Percentiles rank a stretch among this genome's conserved stretches.
phyloP scores from a whole-genome alignment of 1,140 invertebrate species.

The Drosophila equinoxialis region DNA sequence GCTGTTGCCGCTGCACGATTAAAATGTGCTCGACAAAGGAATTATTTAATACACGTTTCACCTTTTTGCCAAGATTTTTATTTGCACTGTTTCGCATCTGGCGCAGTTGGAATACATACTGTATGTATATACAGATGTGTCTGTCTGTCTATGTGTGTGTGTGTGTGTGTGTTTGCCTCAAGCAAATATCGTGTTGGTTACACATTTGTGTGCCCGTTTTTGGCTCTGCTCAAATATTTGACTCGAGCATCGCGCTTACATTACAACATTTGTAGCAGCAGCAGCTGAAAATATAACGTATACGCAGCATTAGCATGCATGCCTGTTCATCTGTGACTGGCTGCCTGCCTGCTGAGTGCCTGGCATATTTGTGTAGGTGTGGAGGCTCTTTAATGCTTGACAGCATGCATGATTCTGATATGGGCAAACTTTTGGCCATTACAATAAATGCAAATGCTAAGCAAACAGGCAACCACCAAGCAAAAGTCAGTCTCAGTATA shows the following conservation, averaged over 20 bases:
- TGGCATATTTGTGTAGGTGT: constrained; percentile 38
- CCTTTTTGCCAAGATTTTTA: constrained; percentile 78
- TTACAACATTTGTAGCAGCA: constrained; percentile 60
- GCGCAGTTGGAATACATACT: not conserved
- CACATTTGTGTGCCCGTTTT: constrained; percentile 77
- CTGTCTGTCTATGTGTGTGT: not conserved
- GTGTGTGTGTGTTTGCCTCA: constrained; percentile 58
- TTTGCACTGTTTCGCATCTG: constrained; percentile 69
- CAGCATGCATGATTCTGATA: constrained; percentile 69
- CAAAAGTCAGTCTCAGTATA: not conserved
- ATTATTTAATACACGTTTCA: constrained; percentile 82
- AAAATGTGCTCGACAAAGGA: constrained; percentile 81
- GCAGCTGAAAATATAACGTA: constrained; percentile 76
- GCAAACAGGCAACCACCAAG: constrained; percentile 35
- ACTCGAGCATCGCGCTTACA: constrained; percentile 62
- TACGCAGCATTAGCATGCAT: constrained; percentile 78
- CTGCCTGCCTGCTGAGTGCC: constrained; percentile 11
- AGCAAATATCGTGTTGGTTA: constrained; percentile 81
- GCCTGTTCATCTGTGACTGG: constrained; percentile 36
- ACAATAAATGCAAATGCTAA: constrained; percentile 74
- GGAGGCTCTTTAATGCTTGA: constrained; percentile 69
- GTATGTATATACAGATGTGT: not conserved
- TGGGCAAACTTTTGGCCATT: constrained; percentile 68
- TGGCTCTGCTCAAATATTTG: constrained; percentile 76
- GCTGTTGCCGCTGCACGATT: constrained; percentile 76